A percentile compares a stretch with the other conserved stretches of the same genome.
Evolutionary conservation across 2,797 vertebrate species (phyloP).

Genomic region (Diplodus puntazzo): DNA sequence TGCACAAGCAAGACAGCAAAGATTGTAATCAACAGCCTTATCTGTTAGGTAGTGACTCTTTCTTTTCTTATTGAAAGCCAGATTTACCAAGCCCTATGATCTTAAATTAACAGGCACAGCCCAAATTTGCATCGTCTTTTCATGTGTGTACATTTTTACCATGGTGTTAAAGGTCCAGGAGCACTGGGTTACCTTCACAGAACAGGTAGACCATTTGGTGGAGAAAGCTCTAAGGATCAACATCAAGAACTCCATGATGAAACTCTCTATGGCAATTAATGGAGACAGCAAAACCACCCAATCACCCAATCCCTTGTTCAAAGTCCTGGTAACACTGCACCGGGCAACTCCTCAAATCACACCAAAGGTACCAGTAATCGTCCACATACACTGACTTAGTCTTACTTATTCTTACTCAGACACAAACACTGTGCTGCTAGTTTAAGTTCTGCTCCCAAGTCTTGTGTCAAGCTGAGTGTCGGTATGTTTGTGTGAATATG

Average conservation of each 20-base stretch:
- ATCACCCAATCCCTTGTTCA: constrained; percentile 87
- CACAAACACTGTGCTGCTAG: neutral
- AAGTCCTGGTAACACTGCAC: constrained; percentile 85
- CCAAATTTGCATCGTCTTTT: neutral
- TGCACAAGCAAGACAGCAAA: neutral
- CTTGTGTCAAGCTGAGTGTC: neutral
- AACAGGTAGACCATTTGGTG: constrained; percentile 88
- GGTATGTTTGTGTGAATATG: neutral
- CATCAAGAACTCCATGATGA: constrained; percentile 88
- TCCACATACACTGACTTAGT: neutral
- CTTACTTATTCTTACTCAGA: too few species aligned
- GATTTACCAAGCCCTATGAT: neutral
- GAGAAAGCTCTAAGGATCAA: constrained; percentile 88
- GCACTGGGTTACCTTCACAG: constrained; percentile 85
- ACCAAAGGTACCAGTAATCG: constrained; percentile 81
- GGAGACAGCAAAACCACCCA: constrained; percentile 85
- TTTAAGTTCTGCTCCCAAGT: neutral
- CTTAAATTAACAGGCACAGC: neutral
- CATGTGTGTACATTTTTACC: constrained; percentile 23
- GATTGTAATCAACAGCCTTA: too few species aligned
- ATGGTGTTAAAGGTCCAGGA: constrained; percentile 86
- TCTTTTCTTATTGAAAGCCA: neutral
- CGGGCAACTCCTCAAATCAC: constrained; percentile 70
- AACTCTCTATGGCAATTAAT: constrained; percentile 89
- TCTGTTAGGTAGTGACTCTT: too few species aligned